phyloP scores from a whole-genome alignment of 2,888 invertebrate species.

The Biston betularia region DNA sequence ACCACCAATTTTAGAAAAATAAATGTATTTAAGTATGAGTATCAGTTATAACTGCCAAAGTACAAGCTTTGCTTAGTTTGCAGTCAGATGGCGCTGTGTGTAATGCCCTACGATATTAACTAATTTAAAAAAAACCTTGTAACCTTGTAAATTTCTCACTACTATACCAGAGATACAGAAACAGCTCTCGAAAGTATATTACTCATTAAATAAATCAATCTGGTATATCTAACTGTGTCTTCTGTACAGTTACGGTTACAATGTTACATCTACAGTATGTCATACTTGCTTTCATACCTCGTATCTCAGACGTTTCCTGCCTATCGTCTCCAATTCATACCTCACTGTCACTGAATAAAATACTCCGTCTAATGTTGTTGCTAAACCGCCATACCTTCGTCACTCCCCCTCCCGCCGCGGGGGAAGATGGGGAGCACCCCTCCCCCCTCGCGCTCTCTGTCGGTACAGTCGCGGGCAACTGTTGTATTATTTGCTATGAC shows the following conservation, averaged over 20 bases:
- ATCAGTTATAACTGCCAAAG: too few species aligned
- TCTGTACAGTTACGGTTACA: too few species aligned
- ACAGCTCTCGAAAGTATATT: too few species aligned
- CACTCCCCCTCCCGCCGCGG: slow-evolving; percentile 19
- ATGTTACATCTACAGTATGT: not conserved
- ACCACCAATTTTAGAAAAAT: too few species aligned
- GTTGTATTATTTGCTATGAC: slow-evolving; percentile 31
- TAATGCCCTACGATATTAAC: too few species aligned
- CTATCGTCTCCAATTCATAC: slow-evolving; percentile 11
- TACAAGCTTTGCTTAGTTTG: too few species aligned
- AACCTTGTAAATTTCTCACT: too few species aligned
- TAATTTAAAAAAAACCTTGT: too few species aligned
- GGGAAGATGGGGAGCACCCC: not conserved
- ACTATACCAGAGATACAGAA: too few species aligned
- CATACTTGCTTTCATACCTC: not conserved
- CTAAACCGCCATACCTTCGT: slow-evolving; percentile 35
- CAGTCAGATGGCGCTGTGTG: too few species aligned
- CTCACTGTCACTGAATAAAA: slow-evolving; percentile 22
- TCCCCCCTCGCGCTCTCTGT: slow-evolving; percentile 13
- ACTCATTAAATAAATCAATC: too few species aligned
- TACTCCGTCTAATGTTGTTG: slow-evolving; percentile 24
- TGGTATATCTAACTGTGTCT: not conserved
- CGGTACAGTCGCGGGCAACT: slow-evolving; percentile 37
- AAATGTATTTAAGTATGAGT: too few species aligned
- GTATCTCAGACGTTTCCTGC: slow-evolving; percentile 8